Evolutionary conservation across 2,888 invertebrate genomes (phyloP).

Genomic region (Aricia artaxerxes): DNA sequence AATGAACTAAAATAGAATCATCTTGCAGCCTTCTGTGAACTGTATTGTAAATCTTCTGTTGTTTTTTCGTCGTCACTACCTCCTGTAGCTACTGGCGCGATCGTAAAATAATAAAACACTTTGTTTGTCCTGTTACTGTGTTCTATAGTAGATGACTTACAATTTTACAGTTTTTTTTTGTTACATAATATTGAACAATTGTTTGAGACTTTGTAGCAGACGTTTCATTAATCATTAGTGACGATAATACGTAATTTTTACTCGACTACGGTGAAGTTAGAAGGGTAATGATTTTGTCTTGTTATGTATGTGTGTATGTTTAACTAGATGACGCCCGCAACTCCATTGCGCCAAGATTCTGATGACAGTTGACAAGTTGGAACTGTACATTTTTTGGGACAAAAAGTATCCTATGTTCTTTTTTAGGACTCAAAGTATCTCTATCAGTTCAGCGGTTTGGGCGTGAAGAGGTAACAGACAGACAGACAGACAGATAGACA

Average conservation of each 20-base stretch:
- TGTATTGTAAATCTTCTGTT: constrained; percentile 24
- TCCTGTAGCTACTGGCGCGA: constrained; percentile 69
- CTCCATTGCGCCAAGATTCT: too few relatives aligned
- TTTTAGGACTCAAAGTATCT: too few relatives aligned
- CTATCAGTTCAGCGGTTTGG: too few relatives aligned
- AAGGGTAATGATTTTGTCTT: too few relatives aligned
- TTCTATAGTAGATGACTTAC: constrained; percentile 58
- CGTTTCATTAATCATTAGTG: constrained; percentile 20
- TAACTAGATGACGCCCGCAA: too few relatives aligned
- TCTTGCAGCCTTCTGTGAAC: constrained; percentile 34
- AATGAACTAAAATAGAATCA: neutral
- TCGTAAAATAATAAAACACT: constrained; percentile 74
- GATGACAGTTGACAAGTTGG: too few relatives aligned
- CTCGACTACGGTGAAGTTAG: too few relatives aligned
- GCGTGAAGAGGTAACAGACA: too few relatives aligned
- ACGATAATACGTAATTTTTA: neutral
- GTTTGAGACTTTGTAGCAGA: neutral
- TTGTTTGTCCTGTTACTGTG: constrained; percentile 64
- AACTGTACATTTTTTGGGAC: too few relatives aligned
- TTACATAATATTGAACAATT: constrained; percentile 25
- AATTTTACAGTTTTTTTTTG: constrained; percentile 31
- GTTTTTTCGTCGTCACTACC: constrained; percentile 50
- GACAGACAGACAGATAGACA: too few relatives aligned
- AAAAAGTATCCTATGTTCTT: too few relatives aligned
- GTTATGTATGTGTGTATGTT: too few relatives aligned